phyloP scores from a whole-genome alignment of 2,113 vertebrate species.

The Naja naja region DNA sequence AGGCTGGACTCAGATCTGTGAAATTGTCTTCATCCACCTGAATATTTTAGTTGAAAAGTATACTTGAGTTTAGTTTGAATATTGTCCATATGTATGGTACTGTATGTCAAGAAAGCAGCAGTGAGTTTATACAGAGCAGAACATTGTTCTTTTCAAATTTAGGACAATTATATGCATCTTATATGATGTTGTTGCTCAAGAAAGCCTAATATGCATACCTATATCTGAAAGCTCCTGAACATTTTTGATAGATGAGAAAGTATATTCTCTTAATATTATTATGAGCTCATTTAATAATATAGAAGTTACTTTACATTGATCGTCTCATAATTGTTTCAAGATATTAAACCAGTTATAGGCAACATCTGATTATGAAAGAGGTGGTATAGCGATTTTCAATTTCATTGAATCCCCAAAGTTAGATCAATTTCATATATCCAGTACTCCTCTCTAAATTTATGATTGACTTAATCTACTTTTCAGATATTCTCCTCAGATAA shows the following conservation, averaged over 20 bases:
- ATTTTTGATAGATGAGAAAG: not conserved
- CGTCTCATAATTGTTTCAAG: not conserved
- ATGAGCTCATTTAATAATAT: not conserved
- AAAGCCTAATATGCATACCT: not conserved
- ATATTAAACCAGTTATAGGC: not conserved
- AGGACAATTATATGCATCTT: not conserved
- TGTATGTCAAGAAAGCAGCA: not conserved
- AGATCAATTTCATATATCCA: not conserved
- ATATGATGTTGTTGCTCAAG: not conserved
- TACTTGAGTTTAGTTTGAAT: not conserved
- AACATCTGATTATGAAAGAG: not conserved
- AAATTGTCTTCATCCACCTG: not conserved
- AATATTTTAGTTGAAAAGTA: not conserved
- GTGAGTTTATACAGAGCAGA: not conserved
- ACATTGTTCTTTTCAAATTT: not conserved
- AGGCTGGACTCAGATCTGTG: not conserved
- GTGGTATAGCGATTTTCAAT: not conserved
- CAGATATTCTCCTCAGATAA: not conserved
- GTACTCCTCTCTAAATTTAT: not conserved
- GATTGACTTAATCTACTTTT: not conserved
- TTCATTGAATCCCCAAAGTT: not conserved
- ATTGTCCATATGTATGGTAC: not conserved
- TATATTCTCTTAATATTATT: not conserved
- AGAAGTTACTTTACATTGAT: not conserved
- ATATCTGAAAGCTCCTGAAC: not conserved